These are phyloP conservation scores for Trissolcus japonicus DNA, from an alignment of 2,888 invertebrate genomes.

Conservation along the genomic window DNA sequence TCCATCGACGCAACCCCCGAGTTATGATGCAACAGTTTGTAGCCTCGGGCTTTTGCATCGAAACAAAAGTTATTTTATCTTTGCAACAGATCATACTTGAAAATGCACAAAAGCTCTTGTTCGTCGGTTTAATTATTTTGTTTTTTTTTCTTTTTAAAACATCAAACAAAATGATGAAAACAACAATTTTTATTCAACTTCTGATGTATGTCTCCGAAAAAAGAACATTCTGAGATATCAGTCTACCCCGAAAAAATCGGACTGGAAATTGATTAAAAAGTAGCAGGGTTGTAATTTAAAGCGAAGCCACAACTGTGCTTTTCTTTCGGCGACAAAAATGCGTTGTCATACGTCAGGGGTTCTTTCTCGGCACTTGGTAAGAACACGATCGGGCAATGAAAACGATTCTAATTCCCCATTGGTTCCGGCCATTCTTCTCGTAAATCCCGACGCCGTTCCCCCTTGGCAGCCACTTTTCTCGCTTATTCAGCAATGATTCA, in stretches of 20 bases:
- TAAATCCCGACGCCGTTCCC: slow-evolving; percentile 54
- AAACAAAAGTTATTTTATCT: slow-evolving; percentile 47
- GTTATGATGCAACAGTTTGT: slow-evolving; percentile 74
- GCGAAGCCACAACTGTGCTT: slow-evolving; percentile 13
- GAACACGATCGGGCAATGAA: slow-evolving; percentile 57
- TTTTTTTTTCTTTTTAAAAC: no score
- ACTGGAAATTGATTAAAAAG: slow-evolving; percentile 22
- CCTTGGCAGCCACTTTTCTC: slow-evolving; percentile 70
- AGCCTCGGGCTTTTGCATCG: slow-evolving; percentile 60
- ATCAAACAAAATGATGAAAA: no score
- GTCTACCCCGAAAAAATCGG: no score
- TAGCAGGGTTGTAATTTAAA: neutral
- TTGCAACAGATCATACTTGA: neutral
- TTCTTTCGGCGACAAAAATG: slow-evolving; percentile 41
- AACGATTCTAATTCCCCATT: slow-evolving; percentile 59
- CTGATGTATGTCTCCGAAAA: no score
- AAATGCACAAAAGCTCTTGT: no score
- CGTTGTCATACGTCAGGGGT: slow-evolving; percentile 49
- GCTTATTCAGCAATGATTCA: slow-evolving; percentile 77
- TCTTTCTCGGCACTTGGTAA: slow-evolving; percentile 55
- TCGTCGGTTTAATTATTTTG: no score
- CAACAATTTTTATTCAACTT: no score
- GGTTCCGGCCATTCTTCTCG: slow-evolving; percentile 58
- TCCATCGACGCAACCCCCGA: slow-evolving; percentile 60
- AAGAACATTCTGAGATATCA: no score